A percentile compares a stretch with the other conserved stretches of the same genome.
Evolutionary conservation across 30 jellyfish, hydroid and myxozoan species (phyloP).

Genomic region (Turritopsis dohrnii): DNA sequence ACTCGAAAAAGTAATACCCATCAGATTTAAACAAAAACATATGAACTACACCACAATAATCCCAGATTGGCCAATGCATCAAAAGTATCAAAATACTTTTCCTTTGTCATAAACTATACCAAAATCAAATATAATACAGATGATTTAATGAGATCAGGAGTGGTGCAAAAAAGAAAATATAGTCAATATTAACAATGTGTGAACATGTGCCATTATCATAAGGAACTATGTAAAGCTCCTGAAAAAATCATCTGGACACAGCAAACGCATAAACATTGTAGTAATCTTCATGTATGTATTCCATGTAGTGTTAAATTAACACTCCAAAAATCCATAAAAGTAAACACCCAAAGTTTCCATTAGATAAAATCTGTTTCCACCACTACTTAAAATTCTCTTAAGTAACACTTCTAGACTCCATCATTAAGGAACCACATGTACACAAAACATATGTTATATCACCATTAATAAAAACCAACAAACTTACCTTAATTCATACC

Average conservation of each 20-base stretch:
- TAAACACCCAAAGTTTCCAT: not conserved
- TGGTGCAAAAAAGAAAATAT: not conserved
- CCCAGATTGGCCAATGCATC: not conserved
- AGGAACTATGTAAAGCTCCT: not conserved
- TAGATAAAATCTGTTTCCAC: not conserved
- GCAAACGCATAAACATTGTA: not conserved
- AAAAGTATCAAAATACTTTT: no score
- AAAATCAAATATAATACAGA: not conserved
- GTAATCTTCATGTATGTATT: not conserved
- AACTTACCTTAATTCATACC: not conserved
- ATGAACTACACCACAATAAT: not conserved
- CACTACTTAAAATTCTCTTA: not conserved
- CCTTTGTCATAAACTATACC: not conserved
- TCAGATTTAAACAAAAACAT: not conserved
- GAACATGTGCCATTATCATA: not conserved
- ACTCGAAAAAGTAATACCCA: not conserved
- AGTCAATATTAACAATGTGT: not conserved
- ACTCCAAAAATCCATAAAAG: not conserved
- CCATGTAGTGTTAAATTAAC: not conserved
- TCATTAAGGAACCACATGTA: not conserved
- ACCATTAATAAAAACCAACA: not conserved
- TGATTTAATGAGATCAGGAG: not conserved
- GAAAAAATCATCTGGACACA: not conserved
- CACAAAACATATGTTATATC: not conserved
- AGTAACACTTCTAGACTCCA: not conserved